These are phyloP conservation scores for Drosophila demipolita DNA, from an alignment of 2,888 invertebrate genomes.

Conservation along the genomic window DNA sequence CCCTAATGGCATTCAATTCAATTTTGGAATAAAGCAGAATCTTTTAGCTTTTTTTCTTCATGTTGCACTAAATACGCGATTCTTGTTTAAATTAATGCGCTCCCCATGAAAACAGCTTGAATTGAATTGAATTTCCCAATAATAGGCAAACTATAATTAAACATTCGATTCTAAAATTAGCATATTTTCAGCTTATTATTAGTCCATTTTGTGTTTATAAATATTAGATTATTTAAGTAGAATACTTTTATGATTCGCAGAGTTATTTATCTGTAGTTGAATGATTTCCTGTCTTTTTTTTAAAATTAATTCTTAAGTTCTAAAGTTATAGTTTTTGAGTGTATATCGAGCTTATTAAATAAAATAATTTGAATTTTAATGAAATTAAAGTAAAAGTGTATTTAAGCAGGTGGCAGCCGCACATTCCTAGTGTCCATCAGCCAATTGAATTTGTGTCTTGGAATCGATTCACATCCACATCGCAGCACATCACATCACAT, in stretches of 20 bases:
- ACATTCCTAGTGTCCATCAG: constrained; percentile 11
- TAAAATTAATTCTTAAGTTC: too few relatives aligned
- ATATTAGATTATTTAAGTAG: not conserved
- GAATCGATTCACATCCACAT: constrained; percentile 3
- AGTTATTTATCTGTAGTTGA: too few relatives aligned
- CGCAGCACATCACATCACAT: not conserved
- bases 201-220: constrained; percentile 4
- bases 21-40: constrained; percentile 30
- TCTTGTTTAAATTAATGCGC: constrained; percentile 3
- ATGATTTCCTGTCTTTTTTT: too few relatives aligned
- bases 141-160: not conserved
- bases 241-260: not conserved
- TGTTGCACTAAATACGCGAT: constrained; percentile 10
- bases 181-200: not conserved
- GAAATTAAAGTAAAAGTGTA: constrained; percentile 52
- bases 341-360: not conserved
- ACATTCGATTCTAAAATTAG: not conserved
- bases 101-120: not conserved
- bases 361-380: not conserved
- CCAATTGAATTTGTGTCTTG: constrained; percentile 26
- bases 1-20: constrained; percentile 47
- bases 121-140: not conserved
- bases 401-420: constrained; percentile 36
- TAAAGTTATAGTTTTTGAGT: too few relatives aligned
- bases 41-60: not conserved